Conservation (phyloP, 2,888 invertebrate genomes). For the Phorcus lineatus region DNA sequence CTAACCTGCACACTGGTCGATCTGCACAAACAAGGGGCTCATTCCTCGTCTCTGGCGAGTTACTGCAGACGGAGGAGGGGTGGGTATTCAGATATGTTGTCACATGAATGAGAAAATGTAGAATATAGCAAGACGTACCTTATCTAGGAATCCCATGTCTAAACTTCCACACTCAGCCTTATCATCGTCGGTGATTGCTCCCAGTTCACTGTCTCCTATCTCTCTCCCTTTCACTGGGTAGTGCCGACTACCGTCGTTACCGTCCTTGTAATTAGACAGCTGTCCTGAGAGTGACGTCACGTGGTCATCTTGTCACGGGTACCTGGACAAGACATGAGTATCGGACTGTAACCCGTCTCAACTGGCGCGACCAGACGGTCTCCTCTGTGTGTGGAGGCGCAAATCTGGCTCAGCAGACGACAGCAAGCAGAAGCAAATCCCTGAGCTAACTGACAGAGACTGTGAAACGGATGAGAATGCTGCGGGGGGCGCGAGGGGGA, state of each 20-base stretch:
- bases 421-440: too few species aligned
- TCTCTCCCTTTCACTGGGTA: not conserved
- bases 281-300: not conserved
- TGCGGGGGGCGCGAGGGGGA: too few species aligned
- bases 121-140: not conserved
- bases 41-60: not conserved
- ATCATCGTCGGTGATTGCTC: not conserved
- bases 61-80: too few species aligned
- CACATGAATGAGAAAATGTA: not conserved
- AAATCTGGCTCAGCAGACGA: too few species aligned
- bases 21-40: not conserved
- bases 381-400: too few species aligned
- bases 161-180: not conserved
- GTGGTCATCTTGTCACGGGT: not conserved
- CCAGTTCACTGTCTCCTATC: not conserved
- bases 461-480: too few species aligned
- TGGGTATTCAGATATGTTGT: not conserved
- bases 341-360: too few species aligned
- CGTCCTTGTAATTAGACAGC: not conserved
- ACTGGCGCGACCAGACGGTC: too few species aligned
- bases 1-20: not conserved
- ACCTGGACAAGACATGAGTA: too few species aligned
- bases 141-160: slow-evolving; percentile 10
- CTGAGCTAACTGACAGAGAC: too few species aligned
- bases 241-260: too few species aligned